Evolutionary conservation across 1,140 invertebrate species (phyloP).

Genomic region (Eumaeus atala): DNA sequence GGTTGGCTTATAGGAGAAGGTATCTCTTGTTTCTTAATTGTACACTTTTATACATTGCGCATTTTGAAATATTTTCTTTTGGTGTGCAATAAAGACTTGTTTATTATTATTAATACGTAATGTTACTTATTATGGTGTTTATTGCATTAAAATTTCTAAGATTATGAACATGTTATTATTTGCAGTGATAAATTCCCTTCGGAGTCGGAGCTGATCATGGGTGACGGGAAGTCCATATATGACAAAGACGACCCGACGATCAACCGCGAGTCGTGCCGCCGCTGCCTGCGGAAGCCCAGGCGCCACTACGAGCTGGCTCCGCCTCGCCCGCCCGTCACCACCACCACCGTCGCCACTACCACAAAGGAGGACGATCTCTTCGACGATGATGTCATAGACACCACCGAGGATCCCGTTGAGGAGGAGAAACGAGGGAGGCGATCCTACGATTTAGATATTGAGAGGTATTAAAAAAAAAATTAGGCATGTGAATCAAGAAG

Average conservation of each 20-base stretch:
- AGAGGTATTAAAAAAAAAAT: conserved; percentile 26
- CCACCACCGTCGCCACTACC: conserved; percentile 25
- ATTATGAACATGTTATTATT: too few species aligned
- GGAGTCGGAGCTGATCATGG: conserved; percentile 43
- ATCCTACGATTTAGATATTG: conserved; percentile 29
- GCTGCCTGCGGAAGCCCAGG: conserved; percentile 34
- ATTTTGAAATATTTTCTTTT: too few species aligned
- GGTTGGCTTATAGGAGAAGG: too few species aligned
- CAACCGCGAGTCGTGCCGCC: conserved; percentile 30
- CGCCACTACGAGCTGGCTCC: conserved; percentile 26
- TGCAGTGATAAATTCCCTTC: conserved; percentile 48
- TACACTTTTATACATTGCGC: too few species aligned
- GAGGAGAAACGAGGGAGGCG: conserved; percentile 28
- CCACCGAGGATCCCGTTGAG: conserved; percentile 27
- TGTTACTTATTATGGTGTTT: conserved; percentile 9
- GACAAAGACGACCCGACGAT: conserved; percentile 30
- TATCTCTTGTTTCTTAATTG: too few species aligned
- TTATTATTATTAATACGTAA: too few species aligned
- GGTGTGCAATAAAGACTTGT: too few species aligned
- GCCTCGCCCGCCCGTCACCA: conserved; percentile 22
- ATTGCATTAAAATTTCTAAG: too few species aligned
- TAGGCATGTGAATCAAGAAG: background rate
- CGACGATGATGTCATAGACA: conserved; percentile 33
- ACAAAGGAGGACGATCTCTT: conserved; percentile 30
- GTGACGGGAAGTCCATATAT: conserved; percentile 37